Conservation (phyloP, 2,888 invertebrate species). For the Lucinisca nassula region DNA sequence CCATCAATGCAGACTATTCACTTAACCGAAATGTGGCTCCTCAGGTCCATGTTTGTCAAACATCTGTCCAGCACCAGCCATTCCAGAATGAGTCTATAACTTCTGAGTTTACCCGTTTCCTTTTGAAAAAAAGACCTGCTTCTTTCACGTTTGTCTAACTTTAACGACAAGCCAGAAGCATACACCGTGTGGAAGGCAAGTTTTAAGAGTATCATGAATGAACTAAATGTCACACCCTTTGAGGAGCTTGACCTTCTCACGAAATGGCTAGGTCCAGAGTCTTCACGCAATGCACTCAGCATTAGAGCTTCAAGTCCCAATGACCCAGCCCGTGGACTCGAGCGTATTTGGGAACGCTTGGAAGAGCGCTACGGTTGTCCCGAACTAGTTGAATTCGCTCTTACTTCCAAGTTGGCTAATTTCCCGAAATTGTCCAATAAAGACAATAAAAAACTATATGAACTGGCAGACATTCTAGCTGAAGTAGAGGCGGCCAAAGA, state of each 20-base stretch:
- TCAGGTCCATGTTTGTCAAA: not conserved
- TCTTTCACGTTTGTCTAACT: slow-evolving; percentile 33
- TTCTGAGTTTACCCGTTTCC: slow-evolving; percentile 30
- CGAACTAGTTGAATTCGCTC: slow-evolving; percentile 17
- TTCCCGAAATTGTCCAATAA: slow-evolving; percentile 12
- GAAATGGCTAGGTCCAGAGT: slow-evolving; percentile 49
- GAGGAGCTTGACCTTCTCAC: slow-evolving; percentile 46
- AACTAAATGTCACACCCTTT: slow-evolving; percentile 24
- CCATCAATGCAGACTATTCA: too few species aligned
- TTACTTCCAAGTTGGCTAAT: not conserved
- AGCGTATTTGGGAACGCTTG: slow-evolving; percentile 17
- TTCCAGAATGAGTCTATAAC: not conserved
- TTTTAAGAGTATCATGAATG: slow-evolving; percentile 34
- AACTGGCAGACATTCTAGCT: slow-evolving; percentile 15
- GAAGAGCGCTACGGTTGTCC: slow-evolving; percentile 21
- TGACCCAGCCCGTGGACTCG: not conserved
- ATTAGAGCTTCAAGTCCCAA: slow-evolving; percentile 42
- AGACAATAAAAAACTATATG: slow-evolving; percentile 15
- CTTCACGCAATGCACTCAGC: slow-evolving; percentile 26
- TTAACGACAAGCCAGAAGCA: slow-evolving; percentile 34
- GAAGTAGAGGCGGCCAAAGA: slow-evolving; percentile 1
- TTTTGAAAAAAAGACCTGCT: slow-evolving; percentile 48
- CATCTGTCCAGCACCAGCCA: not conserved
- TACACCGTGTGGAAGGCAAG: slow-evolving; percentile 44
- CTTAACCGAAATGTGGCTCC: too few species aligned